Evolutionary conservation across 2,888 invertebrate species (phyloP).

Genomic region (Netelia inedita): DNA sequence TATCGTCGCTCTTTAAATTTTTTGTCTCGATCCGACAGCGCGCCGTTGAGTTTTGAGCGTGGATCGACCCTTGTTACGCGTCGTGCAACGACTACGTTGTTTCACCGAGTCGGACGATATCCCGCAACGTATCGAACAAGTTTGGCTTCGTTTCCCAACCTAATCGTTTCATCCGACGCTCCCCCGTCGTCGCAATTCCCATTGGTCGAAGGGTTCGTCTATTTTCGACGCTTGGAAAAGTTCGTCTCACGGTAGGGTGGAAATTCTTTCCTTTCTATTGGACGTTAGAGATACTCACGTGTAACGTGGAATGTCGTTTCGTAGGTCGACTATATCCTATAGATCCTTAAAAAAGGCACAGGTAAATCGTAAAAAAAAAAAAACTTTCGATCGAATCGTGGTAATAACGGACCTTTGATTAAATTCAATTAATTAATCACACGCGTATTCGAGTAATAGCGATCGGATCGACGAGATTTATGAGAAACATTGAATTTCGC

Average conservation of each 20-base stretch:
- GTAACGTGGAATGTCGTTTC: too few relatives aligned
- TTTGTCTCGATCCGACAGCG: background rate
- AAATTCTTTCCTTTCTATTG: background rate
- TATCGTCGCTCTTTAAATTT: background rate
- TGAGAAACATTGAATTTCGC: slow-evolving; percentile 5
- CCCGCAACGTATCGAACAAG: background rate
- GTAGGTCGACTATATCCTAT: too few relatives aligned
- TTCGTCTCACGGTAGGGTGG: background rate
- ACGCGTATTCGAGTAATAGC: background rate
- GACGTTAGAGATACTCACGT: background rate
- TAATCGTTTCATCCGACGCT: background rate
- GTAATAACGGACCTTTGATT: too few relatives aligned
- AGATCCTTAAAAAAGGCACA: too few relatives aligned
- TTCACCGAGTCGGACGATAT: background rate
- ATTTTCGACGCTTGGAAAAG: background rate
- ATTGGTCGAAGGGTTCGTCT: background rate
- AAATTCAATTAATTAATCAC: too few relatives aligned
- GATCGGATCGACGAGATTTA: background rate
- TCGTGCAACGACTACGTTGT: too few relatives aligned
- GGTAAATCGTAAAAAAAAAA: too few relatives aligned
- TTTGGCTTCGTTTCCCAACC: background rate
- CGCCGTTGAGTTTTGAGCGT: background rate
- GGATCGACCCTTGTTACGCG: too few relatives aligned
- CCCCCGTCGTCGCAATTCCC: background rate
- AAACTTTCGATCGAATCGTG: too few relatives aligned